These are phyloP conservation scores for Pristionchus mayeri DNA, from an alignment of 2,888 invertebrate genomes.

Conservation along the genomic window DNA sequence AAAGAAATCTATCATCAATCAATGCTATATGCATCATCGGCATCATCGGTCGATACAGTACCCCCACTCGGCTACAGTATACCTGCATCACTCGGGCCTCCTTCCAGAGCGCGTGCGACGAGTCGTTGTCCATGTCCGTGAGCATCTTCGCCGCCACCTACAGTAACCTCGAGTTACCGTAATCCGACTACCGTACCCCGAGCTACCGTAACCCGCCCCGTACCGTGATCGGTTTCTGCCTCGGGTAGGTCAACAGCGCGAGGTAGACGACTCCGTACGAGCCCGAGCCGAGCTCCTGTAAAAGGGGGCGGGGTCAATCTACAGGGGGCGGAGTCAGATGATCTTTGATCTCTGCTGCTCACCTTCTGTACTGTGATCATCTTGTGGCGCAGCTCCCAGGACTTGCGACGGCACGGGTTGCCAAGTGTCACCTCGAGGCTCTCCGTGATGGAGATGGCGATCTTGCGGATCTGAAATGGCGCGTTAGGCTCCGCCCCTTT, in stretches of 20 bases:
- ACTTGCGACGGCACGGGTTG: constrained; percentile 52
- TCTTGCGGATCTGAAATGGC: constrained; percentile 51
- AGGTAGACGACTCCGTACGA: constrained; percentile 58
- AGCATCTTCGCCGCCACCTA: constrained; percentile 57
- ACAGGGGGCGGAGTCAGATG: neutral
- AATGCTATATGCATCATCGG: neutral
- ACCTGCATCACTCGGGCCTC: constrained; percentile 58
- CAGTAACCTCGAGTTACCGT: neutral
- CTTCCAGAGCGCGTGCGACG: constrained; percentile 56
- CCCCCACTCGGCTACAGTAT: neutral
- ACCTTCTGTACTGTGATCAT: constrained; percentile 54
- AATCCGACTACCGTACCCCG: no score
- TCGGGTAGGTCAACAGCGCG: constrained; percentile 51
- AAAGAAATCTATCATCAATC: neutral
- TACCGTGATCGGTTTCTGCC: constrained; percentile 50
- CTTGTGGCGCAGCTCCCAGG: constrained; percentile 58
- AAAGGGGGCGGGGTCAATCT: neutral
- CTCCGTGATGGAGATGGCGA: constrained; percentile 50
- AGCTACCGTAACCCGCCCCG: no score
- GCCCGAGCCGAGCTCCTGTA: constrained; percentile 55
- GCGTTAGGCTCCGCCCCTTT: no score
- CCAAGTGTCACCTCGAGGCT: constrained; percentile 49
- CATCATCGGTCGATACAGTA: neutral
- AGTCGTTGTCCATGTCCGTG: constrained; percentile 53
- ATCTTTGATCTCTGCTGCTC: neutral